These are phyloP conservation scores for Dolichoris vasculosae DNA, from an alignment of 1,140 invertebrate species.

Conservation along the genomic window DNA sequence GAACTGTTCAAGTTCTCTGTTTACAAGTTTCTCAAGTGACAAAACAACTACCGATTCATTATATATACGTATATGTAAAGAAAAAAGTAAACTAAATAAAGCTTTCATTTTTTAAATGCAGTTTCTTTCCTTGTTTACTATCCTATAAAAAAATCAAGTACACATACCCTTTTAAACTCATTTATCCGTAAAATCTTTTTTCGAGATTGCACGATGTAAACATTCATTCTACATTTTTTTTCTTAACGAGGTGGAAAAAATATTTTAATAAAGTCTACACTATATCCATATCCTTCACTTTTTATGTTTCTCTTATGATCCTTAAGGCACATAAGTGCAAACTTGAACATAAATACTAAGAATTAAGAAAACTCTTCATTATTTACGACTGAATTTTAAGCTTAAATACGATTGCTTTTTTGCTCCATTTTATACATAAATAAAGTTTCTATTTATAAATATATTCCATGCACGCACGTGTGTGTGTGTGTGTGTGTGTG, in stretches of 20 bases:
- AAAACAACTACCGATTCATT: not conserved
- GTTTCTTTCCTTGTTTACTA: not conserved
- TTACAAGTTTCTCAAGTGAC: not conserved
- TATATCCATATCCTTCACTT: not conserved
- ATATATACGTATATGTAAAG: not conserved
- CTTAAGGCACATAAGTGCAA: not conserved
- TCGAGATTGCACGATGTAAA: not conserved
- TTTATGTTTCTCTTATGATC: not conserved
- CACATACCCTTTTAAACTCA: not conserved
- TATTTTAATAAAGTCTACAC: not conserved
- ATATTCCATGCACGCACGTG: not conserved
- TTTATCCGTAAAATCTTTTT: not conserved
- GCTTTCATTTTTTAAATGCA: not conserved
- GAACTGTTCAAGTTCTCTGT: not conserved
- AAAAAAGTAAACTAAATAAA: not conserved
- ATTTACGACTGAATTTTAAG: not conserved
- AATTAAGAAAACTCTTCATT: not conserved
- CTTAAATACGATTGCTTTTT: not conserved
- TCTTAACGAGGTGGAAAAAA: not conserved
- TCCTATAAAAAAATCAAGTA: not conserved
- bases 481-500: not conserved
- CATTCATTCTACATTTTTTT: not conserved
- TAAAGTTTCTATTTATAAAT: not conserved
- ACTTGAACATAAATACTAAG: not conserved
- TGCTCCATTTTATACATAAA: not conserved